Evolutionary conservation across 2,113 vertebrate species (phyloP).

Genomic region (Mandrillus leucophaeus): DNA sequence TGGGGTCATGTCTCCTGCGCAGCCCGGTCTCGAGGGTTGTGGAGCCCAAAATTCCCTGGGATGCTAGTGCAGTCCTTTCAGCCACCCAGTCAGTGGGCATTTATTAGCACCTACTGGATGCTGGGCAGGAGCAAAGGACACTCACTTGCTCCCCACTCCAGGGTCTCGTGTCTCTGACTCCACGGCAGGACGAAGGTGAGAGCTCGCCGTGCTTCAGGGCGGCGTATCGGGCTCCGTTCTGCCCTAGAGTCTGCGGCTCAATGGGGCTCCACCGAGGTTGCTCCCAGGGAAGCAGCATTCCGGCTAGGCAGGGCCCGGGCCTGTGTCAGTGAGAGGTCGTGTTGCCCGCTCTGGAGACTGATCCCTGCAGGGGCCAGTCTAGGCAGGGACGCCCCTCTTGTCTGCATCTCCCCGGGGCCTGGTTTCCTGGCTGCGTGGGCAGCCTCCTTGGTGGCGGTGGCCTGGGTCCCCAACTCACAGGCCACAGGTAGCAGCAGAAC

Average conservation of each 20-base stretch:
- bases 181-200: background rate
- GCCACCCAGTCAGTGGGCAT: accelerated
- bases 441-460: background rate
- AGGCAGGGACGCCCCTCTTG: too few relatives aligned
- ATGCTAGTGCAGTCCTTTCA: accelerated
- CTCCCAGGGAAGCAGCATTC: background rate
- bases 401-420: background rate
- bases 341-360: background rate
- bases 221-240: background rate
- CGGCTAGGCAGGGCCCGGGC: background rate
- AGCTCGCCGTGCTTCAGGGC: background rate
- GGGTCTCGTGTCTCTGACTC: background rate
- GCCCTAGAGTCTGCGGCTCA: background rate
- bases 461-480: background rate
- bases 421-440: background rate
- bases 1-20: accelerated
- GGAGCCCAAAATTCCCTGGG: background rate
- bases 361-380: background rate
- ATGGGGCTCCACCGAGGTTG: background rate
- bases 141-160: background rate
- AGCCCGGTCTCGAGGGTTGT: background rate
- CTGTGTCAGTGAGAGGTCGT: background rate
- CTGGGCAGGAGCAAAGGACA: background rate
- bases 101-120: background rate
- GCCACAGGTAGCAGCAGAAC: background rate